phyloP scores from a whole-genome alignment of 2,113 vertebrate genomes.

The Synodontis membranacea region DNA sequence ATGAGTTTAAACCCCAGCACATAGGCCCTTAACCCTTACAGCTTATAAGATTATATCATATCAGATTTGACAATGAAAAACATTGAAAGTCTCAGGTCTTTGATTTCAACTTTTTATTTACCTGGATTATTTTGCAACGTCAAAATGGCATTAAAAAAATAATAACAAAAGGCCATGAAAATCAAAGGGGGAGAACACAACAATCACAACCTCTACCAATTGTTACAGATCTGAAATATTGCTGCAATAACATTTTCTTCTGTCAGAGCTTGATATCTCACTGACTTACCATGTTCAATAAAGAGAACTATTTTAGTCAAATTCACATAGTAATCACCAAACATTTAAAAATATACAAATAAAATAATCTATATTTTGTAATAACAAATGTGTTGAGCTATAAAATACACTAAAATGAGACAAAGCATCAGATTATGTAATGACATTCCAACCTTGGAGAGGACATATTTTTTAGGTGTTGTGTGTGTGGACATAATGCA shows the following conservation, averaged over 20 bases:
- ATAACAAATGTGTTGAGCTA: background rate
- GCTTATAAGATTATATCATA: background rate
- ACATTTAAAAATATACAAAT: background rate
- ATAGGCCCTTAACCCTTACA: too few relatives aligned
- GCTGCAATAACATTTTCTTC: background rate
- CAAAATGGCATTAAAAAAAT: background rate
- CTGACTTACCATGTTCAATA: background rate
- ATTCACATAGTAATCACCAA: background rate
- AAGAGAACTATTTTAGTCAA: background rate
- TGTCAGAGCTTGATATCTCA: background rate
- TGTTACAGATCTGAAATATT: background rate
- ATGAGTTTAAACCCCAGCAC: too few relatives aligned
- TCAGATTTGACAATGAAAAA: background rate
- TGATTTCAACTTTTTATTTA: background rate
- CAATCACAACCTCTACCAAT: too few relatives aligned
- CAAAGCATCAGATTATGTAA: background rate
- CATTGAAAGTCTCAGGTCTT: background rate
- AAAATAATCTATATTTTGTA: constrained; percentile 4
- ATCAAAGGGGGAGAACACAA: background rate
- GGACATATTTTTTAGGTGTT: background rate
- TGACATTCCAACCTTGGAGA: background rate
- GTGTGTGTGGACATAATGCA: background rate
- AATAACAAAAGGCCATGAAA: background rate
- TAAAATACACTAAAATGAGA: background rate
- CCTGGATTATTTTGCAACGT: background rate